Base-by-base conservation (phyloP, 1,140 invertebrate genomes). In the Anoplolepis gracilipes region DNA sequence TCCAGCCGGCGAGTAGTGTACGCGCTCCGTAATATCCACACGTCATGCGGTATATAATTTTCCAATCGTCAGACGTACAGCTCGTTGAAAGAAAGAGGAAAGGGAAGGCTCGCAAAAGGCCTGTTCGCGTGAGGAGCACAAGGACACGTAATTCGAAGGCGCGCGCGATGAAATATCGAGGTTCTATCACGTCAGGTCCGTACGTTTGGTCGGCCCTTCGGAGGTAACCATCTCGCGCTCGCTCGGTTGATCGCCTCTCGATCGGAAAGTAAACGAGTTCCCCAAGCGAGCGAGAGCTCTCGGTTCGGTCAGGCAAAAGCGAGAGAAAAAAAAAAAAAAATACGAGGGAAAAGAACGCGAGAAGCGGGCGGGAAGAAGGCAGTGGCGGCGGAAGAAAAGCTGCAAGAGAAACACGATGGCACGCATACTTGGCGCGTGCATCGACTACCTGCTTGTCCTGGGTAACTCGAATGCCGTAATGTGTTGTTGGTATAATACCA, bases 371-470 rank as follows among this genome's bases (percentile, higher is more conserved):
- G 86, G 65, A 25, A n/a, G 72, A 77, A 72, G 78, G 65, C 11
- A 1, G 39, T 39, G 85, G 69, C 42, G 64, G 69, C 39, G 30
- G 42, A 65, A 78, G 62, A 67, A 39, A 49, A 36, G 57, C 53
- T 36, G 22, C 39, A 22, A 55, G 49, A 86, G 87, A 81, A 86
- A 89, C 87, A 76, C 36, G 69, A 82, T 46, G 61, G 70, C 89
- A 75, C 88, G 88, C 88, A 90, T 91, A 90, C 86, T 90, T 90
- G 84, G 57, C 84, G 61, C 86, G 59, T 89, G 85, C 84, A 85
- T 84, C 75, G 84, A 72, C 90, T 91, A 88, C 86, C 86, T 88
- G 88, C 77, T 28, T 49, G 7, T 65, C 59, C 79, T 69, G 67
- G 79, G 78, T 76, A 91, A 90, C 81, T 82, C 81, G 77, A 87